Conservation (phyloP, 2,113 vertebrate species). For the Apteryx mantelli region DNA sequence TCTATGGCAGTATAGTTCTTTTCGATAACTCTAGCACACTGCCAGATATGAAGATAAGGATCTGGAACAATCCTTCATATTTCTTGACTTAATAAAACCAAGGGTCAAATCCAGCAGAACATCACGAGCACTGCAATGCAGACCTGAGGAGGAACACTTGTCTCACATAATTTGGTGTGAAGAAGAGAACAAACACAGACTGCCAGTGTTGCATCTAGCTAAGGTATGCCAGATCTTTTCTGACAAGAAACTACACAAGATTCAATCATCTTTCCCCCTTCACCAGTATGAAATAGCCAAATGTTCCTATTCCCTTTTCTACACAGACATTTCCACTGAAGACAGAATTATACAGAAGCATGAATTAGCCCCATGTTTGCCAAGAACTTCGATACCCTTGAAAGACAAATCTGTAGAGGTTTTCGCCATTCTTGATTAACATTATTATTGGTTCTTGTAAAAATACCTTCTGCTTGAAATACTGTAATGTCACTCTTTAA, state of each 20-base stretch:
- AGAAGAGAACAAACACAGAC: background rate
- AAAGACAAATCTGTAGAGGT: background rate
- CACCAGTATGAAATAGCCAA: background rate
- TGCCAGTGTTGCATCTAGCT: background rate
- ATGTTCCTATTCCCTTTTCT: background rate
- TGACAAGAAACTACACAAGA: background rate
- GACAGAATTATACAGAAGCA: background rate
- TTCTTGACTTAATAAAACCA: background rate
- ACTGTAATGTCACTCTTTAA: background rate
- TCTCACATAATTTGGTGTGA: background rate
- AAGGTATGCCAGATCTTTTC: background rate
- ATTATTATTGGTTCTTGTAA: background rate
- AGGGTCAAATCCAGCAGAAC: background rate
- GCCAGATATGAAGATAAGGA: background rate
- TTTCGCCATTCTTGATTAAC: slow-evolving; percentile 4
- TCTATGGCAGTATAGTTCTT: background rate
- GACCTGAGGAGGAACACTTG: background rate
- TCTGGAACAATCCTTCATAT: background rate
- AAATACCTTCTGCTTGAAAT: background rate
- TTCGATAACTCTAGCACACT: background rate
- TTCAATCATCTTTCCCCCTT: background rate
- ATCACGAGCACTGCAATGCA: background rate
- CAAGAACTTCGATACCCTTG: background rate
- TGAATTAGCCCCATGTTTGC: background rate
- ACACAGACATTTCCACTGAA: background rate